Base-by-base conservation (phyloP, 1,140 invertebrate species). In the Stenopsyche tienmushanensis region DNA sequence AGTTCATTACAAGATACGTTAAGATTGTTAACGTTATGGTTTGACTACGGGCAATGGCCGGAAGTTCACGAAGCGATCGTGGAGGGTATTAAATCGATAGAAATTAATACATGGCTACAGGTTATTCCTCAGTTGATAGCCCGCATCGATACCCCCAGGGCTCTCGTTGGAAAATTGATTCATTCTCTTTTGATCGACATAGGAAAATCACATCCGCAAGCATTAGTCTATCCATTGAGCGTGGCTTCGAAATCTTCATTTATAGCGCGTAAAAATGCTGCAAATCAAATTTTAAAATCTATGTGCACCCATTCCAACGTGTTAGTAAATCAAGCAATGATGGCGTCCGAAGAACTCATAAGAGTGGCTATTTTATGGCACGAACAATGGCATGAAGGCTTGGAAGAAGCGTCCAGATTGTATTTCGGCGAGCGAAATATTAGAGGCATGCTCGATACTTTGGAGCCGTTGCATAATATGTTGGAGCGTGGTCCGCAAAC, bases 121-220 rank as follows among this genome's bases (percentile, higher is more conserved):
- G 97, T 99, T 0, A 99, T 99, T 71, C 98, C 98, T 0, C 98
- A 99, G 78, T 79, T 99, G 1, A 99, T 99, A 69, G 97, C 97
- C 1, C 84, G 97, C 50, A 98, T 99, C 66, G 98, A 99, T 74
- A 97, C 95, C 0, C 91, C 92, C 0, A 83, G 94, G 21, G 86
- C 88, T 64, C 75, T 95, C 47, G 96, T 98, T 0, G 91, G 90
- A 0, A 86, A 91, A 59, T 82, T 98, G 13, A 96, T 99, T 69
- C 92, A 97, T 76, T 90, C 96, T 72, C 80, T 99, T 3, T 79
- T 99, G 1, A 92, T 96, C 58, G 96, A 98, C 74, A 96, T 99
- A 72, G 95, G 96, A 8, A 93, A 93, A 73, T 88, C 89, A 34
- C 90, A 93, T 79, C 91, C 90, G 1, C 86, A 96, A 83, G 96